These are phyloP conservation scores for Emydura subglobosa DNA, from an alignment of 2,113 vertebrate species.

Conservation along the genomic window DNA sequence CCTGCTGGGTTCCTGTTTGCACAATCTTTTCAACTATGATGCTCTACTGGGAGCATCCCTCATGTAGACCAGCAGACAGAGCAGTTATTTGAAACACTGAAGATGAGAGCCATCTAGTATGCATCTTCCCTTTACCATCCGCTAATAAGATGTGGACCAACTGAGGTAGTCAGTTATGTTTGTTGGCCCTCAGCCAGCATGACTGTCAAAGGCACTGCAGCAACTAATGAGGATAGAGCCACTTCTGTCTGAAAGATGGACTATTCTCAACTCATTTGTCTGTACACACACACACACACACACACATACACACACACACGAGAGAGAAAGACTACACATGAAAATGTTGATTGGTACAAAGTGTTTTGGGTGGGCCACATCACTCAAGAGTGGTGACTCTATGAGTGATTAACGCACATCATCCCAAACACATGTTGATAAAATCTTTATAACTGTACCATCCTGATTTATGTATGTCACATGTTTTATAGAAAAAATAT, in stretches of 20 bases:
- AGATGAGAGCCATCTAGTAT: background rate
- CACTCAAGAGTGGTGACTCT: background rate
- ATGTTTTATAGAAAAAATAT: background rate
- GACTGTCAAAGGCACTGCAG: background rate
- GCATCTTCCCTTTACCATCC: background rate
- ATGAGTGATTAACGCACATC: background rate
- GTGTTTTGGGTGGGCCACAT: background rate
- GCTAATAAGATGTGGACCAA: conserved; percentile 10
- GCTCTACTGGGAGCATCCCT: conserved; percentile 1
- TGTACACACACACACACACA: background rate
- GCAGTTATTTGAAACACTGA: background rate
- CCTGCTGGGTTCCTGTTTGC: background rate
- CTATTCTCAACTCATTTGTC: background rate
- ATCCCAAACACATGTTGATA: background rate
- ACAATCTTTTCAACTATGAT: background rate
- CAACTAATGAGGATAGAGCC: background rate
- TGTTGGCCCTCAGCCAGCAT: background rate
- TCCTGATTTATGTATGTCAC: background rate
- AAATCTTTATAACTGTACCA: background rate
- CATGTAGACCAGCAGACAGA: background rate
- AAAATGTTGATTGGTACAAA: background rate
- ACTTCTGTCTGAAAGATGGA: background rate
- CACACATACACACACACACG: background rate
- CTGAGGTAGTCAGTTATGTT: background rate
- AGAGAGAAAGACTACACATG: background rate